A percentile compares a stretch with the other conserved stretches of the same genome.
phyloP scores from a whole-genome alignment of 2,797 vertebrate species.

The Pampus argenteus region DNA sequence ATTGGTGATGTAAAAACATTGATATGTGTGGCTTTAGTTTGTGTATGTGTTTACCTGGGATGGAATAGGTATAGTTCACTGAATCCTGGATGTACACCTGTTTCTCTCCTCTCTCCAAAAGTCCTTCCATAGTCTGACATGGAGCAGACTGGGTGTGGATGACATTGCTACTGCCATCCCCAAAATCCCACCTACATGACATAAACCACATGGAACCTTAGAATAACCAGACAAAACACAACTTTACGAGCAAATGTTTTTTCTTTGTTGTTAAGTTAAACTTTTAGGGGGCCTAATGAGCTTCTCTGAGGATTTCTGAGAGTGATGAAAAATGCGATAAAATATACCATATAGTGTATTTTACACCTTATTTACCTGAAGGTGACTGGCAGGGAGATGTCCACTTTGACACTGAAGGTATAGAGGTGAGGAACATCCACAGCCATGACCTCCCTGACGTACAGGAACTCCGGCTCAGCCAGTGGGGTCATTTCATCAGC shows the following conservation, averaged over 20 bases:
- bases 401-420: slow-evolving; percentile 77
- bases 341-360: too few relatives aligned
- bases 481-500: slow-evolving; percentile 75
- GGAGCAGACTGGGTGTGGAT: slow-evolving; percentile 67
- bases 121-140: slow-evolving; percentile 52
- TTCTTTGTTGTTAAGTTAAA: not conserved
- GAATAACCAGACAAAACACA: not conserved
- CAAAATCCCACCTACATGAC: slow-evolving; percentile 86
- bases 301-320: not conserved
- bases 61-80: slow-evolving; percentile 73
- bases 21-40: not conserved
- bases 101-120: slow-evolving; percentile 52
- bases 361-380: too few relatives aligned
- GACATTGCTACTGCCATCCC: slow-evolving; percentile 69
- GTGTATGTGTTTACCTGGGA: slow-evolving; percentile 75
- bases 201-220: slow-evolving; percentile 12
- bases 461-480: slow-evolving; percentile 75
- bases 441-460: slow-evolving; percentile 57
- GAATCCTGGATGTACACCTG: slow-evolving; percentile 75
- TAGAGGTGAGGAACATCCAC: slow-evolving; percentile 64
- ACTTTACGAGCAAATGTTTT: not conserved
- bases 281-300: not conserved
- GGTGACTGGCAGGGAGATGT: slow-evolving; percentile 78
- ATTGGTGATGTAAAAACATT: not conserved
- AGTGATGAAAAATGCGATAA: not conserved